Percentiles rank a stretch among this genome's conserved stretches.
These are phyloP conservation scores for Ochropacha duplaris DNA, from an alignment of 2,888 invertebrate species.

Conservation along the genomic window DNA sequence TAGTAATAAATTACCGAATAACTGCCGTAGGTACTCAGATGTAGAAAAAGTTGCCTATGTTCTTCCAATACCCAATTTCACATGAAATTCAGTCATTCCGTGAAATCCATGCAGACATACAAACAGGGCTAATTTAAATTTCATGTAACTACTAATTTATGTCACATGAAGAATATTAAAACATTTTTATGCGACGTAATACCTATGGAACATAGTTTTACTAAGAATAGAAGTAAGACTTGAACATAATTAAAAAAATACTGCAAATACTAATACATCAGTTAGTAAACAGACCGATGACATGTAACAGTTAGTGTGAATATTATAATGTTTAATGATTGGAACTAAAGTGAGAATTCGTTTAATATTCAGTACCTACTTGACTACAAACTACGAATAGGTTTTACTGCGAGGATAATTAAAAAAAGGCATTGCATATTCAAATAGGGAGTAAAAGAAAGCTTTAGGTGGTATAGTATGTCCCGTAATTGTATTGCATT, in stretches of 20 bases:
- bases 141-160: too few relatives aligned
- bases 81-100: too few relatives aligned
- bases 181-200: not conserved
- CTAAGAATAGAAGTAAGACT: too few relatives aligned
- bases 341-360: conserved; percentile 7
- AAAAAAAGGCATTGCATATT: conserved; percentile 32
- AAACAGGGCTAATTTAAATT: too few relatives aligned
- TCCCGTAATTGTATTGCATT: conserved; percentile 17
- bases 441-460: conserved; percentile 19
- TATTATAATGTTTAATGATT: conserved; percentile 7
- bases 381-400: conserved; percentile 20
- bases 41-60: too few relatives aligned
- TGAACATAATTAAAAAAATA: not conserved
- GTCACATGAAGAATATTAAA: not conserved
- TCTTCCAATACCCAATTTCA: too few relatives aligned
- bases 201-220: not conserved
- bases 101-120: too few relatives aligned
- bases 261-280: not conserved
- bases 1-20: too few relatives aligned
- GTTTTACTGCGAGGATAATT: conserved; percentile 29
- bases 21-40: too few relatives aligned
- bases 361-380: conserved; percentile 3
- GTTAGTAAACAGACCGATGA: conserved; percentile 1
- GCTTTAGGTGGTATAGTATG: conserved; percentile 6
- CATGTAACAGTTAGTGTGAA: not conserved